Conservation (phyloP, 2,888 invertebrate genomes). For the Nomada goodeniana region DNA sequence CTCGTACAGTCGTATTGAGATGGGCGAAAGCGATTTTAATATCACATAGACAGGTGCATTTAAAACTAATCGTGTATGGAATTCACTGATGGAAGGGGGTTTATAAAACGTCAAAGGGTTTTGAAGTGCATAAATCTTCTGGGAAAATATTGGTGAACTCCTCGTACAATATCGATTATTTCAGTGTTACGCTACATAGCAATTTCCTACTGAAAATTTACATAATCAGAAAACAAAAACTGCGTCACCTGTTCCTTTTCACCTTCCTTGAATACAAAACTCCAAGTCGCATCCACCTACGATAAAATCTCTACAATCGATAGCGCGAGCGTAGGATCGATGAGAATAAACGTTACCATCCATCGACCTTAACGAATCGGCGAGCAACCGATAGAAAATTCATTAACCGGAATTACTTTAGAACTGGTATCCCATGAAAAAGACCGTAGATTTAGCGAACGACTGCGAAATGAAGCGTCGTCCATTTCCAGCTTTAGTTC, state of each 20-base stretch:
- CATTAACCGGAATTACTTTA: constrained; percentile 25
- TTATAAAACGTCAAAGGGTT: too few species aligned
- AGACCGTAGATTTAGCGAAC: constrained; percentile 40
- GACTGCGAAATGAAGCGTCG: constrained; percentile 50
- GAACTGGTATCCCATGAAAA: constrained; percentile 18
- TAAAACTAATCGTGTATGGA: too few species aligned
- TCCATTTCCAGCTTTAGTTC: constrained; percentile 44
- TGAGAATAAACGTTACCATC: background rate
- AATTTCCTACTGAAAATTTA: too few species aligned
- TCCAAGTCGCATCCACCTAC: background rate
- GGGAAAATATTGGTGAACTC: too few species aligned
- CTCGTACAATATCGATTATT: too few species aligned
- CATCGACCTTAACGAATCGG: background rate
- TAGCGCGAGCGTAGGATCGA: background rate
- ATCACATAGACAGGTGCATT: background rate
- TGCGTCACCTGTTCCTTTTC: too few species aligned
- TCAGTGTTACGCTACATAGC: too few species aligned
- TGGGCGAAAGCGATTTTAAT: background rate
- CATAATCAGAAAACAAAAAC: too few species aligned
- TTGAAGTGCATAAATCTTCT: too few species aligned
- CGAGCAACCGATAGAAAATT: constrained; percentile 29
- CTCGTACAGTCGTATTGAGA: background rate
- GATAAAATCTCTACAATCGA: background rate
- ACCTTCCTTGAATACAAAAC: too few species aligned
- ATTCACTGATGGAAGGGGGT: too few species aligned